A percentile compares a stretch with the other conserved stretches of the same genome.
Evolutionary conservation across 2,797 vertebrate species (phyloP).

Genomic region (Knipowitschia caucasica): DNA sequence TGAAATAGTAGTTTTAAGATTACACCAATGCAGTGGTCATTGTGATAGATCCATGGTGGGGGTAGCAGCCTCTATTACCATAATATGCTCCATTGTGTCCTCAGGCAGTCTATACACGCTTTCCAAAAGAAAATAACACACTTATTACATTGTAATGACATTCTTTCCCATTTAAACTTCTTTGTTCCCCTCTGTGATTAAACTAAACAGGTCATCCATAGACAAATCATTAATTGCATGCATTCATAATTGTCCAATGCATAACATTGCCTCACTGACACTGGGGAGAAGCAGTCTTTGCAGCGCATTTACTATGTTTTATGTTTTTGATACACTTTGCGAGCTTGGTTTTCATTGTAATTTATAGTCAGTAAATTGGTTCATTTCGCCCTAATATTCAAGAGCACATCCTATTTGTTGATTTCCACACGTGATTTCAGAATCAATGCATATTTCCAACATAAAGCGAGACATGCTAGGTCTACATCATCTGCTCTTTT

Average conservation of each 20-base stretch:
- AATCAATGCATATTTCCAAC: not conserved
- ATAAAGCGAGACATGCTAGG: not conserved
- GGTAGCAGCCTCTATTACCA: too few relatives aligned
- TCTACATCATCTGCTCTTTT: too few relatives aligned
- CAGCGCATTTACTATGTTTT: not conserved
- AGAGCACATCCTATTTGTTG: not conserved
- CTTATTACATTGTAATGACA: too few relatives aligned
- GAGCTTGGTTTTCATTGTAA: not conserved
- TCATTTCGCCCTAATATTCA: not conserved
- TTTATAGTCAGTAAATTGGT: not conserved
- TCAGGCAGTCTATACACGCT: too few relatives aligned
- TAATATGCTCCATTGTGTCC: too few relatives aligned
- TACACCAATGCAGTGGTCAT: too few relatives aligned
- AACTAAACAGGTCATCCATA: not conserved
- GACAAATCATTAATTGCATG: not conserved
- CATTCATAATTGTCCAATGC: not conserved
- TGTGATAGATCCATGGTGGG: too few relatives aligned
- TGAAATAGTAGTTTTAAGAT: too few relatives aligned
- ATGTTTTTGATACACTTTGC: not conserved
- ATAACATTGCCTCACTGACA: not conserved
- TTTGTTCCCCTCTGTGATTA: not conserved
- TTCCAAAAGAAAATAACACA: too few relatives aligned
- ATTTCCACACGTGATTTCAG: not conserved
- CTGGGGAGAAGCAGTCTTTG: not conserved
- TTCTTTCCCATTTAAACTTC: not conserved